Evolutionary conservation across 1,140 invertebrate species (phyloP).

Genomic region (Cyphomyrmex costatus): DNA sequence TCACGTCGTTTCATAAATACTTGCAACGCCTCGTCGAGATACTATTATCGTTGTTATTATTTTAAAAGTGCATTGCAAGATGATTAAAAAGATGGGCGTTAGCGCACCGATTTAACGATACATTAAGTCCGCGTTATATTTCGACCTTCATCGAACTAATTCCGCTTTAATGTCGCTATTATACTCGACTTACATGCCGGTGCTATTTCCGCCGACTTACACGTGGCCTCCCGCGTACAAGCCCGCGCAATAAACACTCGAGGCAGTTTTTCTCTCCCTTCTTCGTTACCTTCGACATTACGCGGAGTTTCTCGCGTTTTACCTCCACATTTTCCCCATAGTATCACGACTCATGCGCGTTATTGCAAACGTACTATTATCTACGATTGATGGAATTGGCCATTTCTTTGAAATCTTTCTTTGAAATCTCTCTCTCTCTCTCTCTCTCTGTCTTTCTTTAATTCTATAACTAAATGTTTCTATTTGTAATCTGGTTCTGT

Average conservation of each 20-base stretch:
- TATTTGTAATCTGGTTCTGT: too few species aligned
- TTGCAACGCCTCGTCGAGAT: not conserved
- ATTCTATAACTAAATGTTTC: too few species aligned
- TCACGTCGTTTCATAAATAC: not conserved
- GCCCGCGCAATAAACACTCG: conserved; percentile 37
- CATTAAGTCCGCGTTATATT: conserved; percentile 27
- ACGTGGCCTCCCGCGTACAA: conserved; percentile 27
- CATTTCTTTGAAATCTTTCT: conserved; percentile 18
- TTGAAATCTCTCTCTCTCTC: too few species aligned
- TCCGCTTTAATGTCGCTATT: conserved; percentile 32
- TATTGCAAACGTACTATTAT: conserved; percentile 30
- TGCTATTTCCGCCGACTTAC: conserved; percentile 36
- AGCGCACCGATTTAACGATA: conserved; percentile 26
- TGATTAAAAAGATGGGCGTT: conserved; percentile 13
- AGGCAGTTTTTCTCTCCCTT: conserved; percentile 24
- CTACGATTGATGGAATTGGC: not conserved
- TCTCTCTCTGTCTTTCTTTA: too few species aligned
- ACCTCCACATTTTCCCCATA: conserved; percentile 1
- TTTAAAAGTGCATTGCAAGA: not conserved
- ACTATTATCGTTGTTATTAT: not conserved
- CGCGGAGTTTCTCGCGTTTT: not conserved
- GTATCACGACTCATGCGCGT: not conserved
- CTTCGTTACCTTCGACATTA: conserved; percentile 54
- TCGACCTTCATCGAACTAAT: conserved; percentile 47
- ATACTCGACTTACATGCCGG: conserved; percentile 27